Percentiles rank a stretch among this genome's conserved stretches.
These are phyloP conservation scores for Bombus difficillimus DNA, from an alignment of 1,140 invertebrate species.

Conservation along the genomic window DNA sequence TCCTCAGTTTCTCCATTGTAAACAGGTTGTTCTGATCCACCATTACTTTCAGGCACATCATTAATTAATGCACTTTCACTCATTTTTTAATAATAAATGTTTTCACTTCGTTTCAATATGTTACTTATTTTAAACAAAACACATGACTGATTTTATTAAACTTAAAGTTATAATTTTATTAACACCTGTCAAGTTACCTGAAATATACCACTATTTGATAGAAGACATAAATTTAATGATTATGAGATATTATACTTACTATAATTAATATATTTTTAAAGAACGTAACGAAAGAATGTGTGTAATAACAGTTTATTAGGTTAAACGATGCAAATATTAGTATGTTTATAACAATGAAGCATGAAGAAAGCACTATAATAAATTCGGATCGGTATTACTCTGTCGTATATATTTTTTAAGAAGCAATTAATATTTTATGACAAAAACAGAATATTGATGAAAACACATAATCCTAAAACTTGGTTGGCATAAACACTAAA, in stretches of 20 bases:
- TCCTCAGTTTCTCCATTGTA: conserved; percentile 73
- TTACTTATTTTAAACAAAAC: background rate
- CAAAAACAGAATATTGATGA: conserved; percentile 12
- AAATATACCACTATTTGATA: background rate
- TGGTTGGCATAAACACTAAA: conserved; percentile 48
- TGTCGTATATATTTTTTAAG: background rate
- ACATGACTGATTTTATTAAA: conserved; percentile 6
- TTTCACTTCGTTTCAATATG: background rate
- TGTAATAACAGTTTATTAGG: background rate
- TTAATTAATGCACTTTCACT: conserved; percentile 61
- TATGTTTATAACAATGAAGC: background rate
- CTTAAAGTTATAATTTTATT: background rate
- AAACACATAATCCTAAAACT: conserved; percentile 33
- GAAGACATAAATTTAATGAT: background rate
- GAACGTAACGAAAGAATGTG: background rate
- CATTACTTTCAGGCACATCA: conserved; percentile 67
- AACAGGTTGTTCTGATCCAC: conserved; percentile 59
- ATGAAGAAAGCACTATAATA: background rate
- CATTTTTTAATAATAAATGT: conserved; percentile 50
- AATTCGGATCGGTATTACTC: background rate
- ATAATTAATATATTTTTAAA: conserved; percentile 30
- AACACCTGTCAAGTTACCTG: background rate
- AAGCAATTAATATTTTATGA: conserved; percentile 6
- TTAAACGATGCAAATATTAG: conserved; percentile 19
- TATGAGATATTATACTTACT: conserved; percentile 15